These are phyloP conservation scores for Sturnus vulgaris DNA, from an alignment of 2,113 vertebrate genomes.

Conservation along the genomic window DNA sequence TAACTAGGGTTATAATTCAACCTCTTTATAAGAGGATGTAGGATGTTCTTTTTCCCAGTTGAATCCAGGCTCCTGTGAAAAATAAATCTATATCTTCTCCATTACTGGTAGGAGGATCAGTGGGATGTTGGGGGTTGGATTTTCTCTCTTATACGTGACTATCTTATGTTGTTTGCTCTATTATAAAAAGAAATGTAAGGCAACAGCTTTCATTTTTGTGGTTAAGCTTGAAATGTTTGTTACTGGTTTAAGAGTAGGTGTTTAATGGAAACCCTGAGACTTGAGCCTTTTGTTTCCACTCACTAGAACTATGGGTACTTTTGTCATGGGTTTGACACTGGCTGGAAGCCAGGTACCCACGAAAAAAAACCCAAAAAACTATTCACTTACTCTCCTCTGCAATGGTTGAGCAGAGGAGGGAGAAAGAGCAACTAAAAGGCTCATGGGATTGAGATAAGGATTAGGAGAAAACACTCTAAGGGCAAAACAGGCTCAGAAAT, in stretches of 20 bases:
- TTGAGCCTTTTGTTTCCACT: conserved; percentile 31
- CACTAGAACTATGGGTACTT: background rate
- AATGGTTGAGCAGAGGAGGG: background rate
- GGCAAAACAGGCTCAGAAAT: background rate
- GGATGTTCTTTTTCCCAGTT: background rate
- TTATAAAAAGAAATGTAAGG: background rate
- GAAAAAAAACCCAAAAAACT: background rate
- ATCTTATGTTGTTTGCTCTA: background rate
- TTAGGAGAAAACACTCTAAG: background rate
- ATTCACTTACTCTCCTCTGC: background rate
- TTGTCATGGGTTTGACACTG: background rate
- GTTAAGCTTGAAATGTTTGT: background rate
- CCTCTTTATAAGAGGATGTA: background rate
- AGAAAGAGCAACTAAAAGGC: background rate
- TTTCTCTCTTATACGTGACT: background rate
- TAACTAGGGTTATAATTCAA: background rate
- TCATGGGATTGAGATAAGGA: background rate
- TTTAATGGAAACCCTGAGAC: conserved; percentile 35
- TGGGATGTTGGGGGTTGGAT: background rate
- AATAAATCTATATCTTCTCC: background rate
- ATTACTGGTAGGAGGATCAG: background rate
- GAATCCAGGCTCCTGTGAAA: background rate
- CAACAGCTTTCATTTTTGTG: conserved; percentile 10
- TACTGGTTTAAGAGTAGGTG: background rate
- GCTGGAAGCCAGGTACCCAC: background rate